A percentile compares a stretch with the other conserved stretches of the same genome.
phyloP scores from a whole-genome alignment of 2,797 vertebrate species.

The Parotocinclus haroldoi region DNA sequence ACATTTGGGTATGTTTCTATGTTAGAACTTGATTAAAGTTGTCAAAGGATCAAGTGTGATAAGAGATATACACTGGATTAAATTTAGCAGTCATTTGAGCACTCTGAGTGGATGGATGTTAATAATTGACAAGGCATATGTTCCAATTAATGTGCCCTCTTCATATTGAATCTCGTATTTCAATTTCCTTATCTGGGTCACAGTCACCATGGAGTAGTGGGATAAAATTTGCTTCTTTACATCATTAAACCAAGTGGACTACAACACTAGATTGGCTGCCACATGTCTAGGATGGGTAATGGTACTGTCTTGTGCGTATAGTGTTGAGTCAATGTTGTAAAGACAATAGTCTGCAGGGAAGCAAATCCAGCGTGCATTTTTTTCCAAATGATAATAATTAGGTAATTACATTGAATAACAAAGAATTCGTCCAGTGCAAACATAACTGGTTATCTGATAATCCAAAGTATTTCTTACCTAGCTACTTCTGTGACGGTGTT shows the following conservation, averaged over 20 bases:
- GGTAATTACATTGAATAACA: too few species aligned
- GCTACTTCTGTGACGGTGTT: too few species aligned
- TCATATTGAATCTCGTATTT: conserved; percentile 81
- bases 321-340: conserved; percentile 15
- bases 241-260: conserved; percentile 48
- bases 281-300: conserved; percentile 13
- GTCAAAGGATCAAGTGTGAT: conserved; percentile 3
- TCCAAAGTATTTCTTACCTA: too few species aligned
- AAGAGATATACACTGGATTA: conserved; percentile 54
- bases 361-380: conserved; percentile 15
- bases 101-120: conserved; percentile 75
- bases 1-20: too few species aligned
- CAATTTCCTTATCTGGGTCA: conserved; percentile 80
- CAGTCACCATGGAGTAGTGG: conserved; percentile 65
- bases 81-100: conserved; percentile 72
- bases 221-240: conserved; percentile 53
- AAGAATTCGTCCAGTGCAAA: too few species aligned
- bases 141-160: conserved; percentile 82
- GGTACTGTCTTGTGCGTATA: conserved; percentile 5
- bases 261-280: conserved; percentile 33
- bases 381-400: conserved; percentile 32
- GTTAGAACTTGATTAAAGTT: too few species aligned
- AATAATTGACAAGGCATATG: conserved; percentile 85
- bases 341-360: conserved; percentile 12
- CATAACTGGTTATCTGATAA: too few species aligned